phyloP scores from a whole-genome alignment of 2,888 invertebrate genomes.

The Apodemia hepburni region DNA sequence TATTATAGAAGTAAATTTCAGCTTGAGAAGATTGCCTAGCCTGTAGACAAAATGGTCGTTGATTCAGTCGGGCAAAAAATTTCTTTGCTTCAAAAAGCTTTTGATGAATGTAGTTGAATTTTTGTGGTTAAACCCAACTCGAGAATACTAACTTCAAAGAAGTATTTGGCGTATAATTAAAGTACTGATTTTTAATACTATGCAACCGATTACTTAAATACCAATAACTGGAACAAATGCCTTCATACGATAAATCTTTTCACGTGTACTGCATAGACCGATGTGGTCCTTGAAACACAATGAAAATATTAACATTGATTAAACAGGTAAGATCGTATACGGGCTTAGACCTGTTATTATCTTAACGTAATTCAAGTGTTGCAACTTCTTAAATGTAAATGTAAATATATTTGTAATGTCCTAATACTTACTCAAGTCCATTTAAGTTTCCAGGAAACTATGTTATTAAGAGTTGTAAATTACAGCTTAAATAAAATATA shows the following conservation, averaged over 20 bases:
- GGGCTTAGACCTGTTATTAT: slow-evolving; percentile 7
- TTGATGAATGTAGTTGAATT: background rate
- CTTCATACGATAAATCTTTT: too few species aligned
- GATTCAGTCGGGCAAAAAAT: too few species aligned
- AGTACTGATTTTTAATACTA: background rate
- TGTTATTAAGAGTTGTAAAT: slow-evolving; percentile 71
- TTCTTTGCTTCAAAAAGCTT: too few species aligned
- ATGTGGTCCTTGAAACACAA: background rate
- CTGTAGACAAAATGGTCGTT: too few species aligned
- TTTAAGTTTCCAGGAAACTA: slow-evolving; percentile 72
- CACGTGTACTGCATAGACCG: too few species aligned
- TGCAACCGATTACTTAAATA: background rate
- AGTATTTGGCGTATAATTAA: slow-evolving; percentile 39
- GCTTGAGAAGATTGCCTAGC: too few species aligned
- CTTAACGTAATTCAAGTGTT: slow-evolving; percentile 43
- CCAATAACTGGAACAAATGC: background rate
- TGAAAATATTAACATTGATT: background rate
- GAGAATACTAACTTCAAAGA: slow-evolving; percentile 55
- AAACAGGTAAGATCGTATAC: background rate
- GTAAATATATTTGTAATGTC: slow-evolving; percentile 52
- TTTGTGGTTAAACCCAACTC: slow-evolving; percentile 21
- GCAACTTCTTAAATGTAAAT: slow-evolving; percentile 42
- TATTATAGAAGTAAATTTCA: too few species aligned
- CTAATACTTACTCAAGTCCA: slow-evolving; percentile 42
- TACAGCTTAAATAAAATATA: slow-evolving; percentile 65